Evolutionary conservation across 2,888 invertebrate genomes (phyloP).

Genomic region (Priocnemis perturbator): DNA sequence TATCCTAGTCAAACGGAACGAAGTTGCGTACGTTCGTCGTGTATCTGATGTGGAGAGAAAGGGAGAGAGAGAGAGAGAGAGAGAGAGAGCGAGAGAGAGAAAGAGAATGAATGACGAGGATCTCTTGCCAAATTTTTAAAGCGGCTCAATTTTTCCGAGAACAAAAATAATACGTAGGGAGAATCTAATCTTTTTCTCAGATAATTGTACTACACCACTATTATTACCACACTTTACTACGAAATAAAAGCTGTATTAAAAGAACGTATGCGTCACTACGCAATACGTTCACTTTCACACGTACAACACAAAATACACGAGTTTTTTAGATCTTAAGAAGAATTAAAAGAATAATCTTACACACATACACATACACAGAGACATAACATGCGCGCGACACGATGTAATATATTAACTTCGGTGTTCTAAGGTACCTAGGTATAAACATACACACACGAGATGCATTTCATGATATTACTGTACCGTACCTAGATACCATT

Average conservation of each 20-base stretch:
- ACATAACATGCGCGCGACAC: not conserved
- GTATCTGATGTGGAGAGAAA: conserved; percentile 12
- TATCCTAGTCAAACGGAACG: conserved; percentile 69
- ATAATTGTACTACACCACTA: conserved; percentile 63
- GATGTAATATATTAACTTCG: too few species aligned
- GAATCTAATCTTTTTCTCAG: conserved; percentile 59
- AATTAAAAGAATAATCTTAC: not conserved
- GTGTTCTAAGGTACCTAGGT: not conserved
- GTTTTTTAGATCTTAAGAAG: conserved; percentile 43
- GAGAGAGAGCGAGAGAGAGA: conserved; percentile 26
- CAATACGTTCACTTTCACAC: too few species aligned
- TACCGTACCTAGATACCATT: too few species aligned
- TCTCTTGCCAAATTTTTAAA: conserved; percentile 70
- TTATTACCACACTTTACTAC: conserved; percentile 51
- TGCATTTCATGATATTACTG: too few species aligned
- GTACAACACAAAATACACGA: conserved; percentile 15
- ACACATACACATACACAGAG: too few species aligned
- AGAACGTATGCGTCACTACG: too few species aligned
- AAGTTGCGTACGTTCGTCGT: conserved; percentile 50
- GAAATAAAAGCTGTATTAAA: conserved; percentile 38
- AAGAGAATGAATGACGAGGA: conserved; percentile 27
- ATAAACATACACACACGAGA: not conserved
- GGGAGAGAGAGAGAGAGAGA: conserved; percentile 34
- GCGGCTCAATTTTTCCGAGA: conserved; percentile 58
- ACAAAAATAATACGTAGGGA: conserved; percentile 20